Evolutionary conservation across 2,113 vertebrate species (phyloP), one percentile per base, ranked within the genome.

Genomic region (Gopherus flavomarginatus): DNA sequence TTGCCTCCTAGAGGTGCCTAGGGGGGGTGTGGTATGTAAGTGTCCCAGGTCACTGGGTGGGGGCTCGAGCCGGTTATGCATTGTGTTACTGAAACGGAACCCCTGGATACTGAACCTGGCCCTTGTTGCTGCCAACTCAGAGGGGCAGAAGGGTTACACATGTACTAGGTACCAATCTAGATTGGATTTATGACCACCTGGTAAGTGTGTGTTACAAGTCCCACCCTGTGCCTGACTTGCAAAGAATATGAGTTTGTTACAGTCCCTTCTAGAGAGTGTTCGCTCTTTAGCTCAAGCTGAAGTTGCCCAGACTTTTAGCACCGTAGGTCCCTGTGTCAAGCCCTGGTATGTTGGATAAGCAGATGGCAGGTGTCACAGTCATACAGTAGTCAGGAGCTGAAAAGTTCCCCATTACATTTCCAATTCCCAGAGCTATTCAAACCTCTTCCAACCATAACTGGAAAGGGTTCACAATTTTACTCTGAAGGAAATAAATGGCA

Each of bases 151-250:
- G 42, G 42, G 42, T 42, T 42, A 42, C 42, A 42, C 42, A 42
- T 42, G 5, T 1, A 1, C 44, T 77, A 69, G 38, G 17, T 81
- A 57, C 22, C 38, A 19, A 44, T 29, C 49, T 42, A 14, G 2
- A 19, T 21, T 0, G 0, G 2, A 2, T 86, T 90, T n/a, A 49
- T 62, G 56, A n/a, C 1, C 0, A 0, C 2, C n/a, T 56, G 35
- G 22, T 75, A 10, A 2, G 1, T 82, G 2, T 81, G 59, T 26
- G 44, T 10, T 47, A 21, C 6, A 53, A 3, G 5, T 38, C 72
- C 12, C 89, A 4, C 50, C 75, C 38, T 56, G 7, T 1, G 1
- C 2, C 29, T 52, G 6, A n/a, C 87, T 8, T 83, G 79, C 5
- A 62, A 81, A 79, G 47, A 4, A 4, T 86, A 78, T 54, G 52